phyloP scores from a whole-genome alignment of 2,113 vertebrate species.

The Microtus ochrogaster region DNA sequence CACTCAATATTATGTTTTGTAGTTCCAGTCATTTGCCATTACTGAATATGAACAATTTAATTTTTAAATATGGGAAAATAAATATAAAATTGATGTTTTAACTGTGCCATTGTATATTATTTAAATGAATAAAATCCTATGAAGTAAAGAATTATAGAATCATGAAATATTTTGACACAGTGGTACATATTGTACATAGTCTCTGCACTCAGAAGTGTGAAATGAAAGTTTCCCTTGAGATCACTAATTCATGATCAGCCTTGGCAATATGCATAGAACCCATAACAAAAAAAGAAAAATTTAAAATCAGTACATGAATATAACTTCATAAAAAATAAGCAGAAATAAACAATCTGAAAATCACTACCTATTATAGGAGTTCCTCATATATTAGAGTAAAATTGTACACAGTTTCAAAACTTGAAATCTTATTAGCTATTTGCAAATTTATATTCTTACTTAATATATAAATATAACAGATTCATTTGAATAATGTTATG shows the following conservation, averaged over 20 bases:
- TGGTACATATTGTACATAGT: not conserved
- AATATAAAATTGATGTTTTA: not conserved
- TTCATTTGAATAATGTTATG: conserved; percentile 1
- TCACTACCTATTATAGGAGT: not conserved
- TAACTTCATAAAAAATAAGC: not conserved
- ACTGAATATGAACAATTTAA: not conserved
- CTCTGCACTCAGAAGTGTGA: not conserved
- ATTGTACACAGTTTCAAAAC: not conserved
- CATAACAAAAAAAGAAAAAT: not conserved
- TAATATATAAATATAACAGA: not conserved
- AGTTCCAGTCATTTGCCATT: not conserved
- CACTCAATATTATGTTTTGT: too few species aligned
- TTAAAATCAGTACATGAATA: not conserved
- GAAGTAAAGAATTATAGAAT: not conserved
- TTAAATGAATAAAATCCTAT: not conserved
- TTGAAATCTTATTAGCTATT: not conserved
- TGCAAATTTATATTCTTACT: not conserved
- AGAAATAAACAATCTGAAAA: not conserved
- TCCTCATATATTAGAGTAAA: not conserved
- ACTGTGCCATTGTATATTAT: not conserved
- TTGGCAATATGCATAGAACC: not conserved
- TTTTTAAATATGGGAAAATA: not conserved
- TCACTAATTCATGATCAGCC: not conserved
- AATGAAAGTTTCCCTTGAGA: not conserved
- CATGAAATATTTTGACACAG: not conserved